Evolutionary conservation across 2,113 vertebrate species (phyloP).

Genomic region (Chauna torquata): DNA sequence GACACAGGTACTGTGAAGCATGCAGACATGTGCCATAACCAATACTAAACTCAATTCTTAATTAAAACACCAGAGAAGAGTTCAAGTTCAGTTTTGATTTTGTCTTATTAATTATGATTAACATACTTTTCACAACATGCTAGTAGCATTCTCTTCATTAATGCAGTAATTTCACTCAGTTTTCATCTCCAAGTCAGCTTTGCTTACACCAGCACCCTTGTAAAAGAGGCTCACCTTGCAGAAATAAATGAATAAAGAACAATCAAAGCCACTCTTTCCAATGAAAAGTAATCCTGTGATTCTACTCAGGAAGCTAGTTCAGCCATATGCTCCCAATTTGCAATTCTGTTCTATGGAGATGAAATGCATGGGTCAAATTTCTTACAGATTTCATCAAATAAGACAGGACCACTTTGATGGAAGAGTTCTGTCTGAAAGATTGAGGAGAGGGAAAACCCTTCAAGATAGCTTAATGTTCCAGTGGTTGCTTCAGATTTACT

Average conservation of each 20-base stretch:
- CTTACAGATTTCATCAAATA: constrained; percentile 58
- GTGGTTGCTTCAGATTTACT: neutral
- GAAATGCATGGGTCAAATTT: constrained; percentile 39
- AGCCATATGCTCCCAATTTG: constrained; percentile 8
- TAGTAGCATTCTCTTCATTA: constrained; percentile 1
- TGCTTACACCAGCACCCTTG: neutral
- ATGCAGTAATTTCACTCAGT: neutral
- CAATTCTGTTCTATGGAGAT: constrained; percentile 44
- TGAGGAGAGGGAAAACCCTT: neutral
- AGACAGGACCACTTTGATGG: constrained; percentile 45
- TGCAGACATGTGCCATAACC: neutral
- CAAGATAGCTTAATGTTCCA: neutral
- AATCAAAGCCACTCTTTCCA: neutral
- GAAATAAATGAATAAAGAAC: neutral
- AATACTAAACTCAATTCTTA: neutral
- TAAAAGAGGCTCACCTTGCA: neutral
- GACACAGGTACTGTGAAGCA: neutral
- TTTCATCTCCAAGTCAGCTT: neutral
- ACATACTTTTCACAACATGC: neutral
- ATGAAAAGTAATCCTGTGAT: neutral
- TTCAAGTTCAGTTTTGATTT: neutral
- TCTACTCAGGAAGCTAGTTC: constrained; percentile 24
- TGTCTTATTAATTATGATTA: constrained; percentile 11
- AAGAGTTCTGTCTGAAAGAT: constrained; percentile 45
- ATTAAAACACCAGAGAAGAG: neutral